These are phyloP conservation scores for Myotis brandtii DNA, from an alignment of 2,113 vertebrate species.

Conservation along the genomic window DNA sequence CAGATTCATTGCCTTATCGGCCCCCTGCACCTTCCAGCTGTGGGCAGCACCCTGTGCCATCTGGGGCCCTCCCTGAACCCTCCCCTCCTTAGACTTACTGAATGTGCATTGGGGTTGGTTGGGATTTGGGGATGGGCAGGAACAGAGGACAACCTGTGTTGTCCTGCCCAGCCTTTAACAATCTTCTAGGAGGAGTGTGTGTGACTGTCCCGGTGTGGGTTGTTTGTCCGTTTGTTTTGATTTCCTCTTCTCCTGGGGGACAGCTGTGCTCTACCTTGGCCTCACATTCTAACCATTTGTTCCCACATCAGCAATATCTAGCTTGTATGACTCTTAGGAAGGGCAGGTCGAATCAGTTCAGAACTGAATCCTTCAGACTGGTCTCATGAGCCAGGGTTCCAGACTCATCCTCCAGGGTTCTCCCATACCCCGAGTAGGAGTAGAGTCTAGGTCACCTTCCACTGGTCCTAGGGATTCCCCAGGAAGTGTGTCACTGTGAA, in stretches of 20 bases:
- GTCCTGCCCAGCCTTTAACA: background rate
- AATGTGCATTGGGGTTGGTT: conserved; percentile 42
- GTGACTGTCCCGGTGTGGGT: background rate
- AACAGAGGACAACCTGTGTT: background rate
- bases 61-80: background rate
- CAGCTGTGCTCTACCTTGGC: background rate
- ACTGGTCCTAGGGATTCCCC: background rate
- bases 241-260: background rate
- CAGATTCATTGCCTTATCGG: background rate
- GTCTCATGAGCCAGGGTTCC: background rate
- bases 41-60: background rate
- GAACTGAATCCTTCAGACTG: background rate
- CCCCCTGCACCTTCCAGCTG: background rate
- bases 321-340: background rate
- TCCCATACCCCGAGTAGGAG: background rate
- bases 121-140: background rate
- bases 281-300: background rate
- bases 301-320: background rate
- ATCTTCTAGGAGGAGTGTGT: background rate
- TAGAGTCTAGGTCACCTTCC: background rate
- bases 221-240: background rate
- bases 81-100: conserved; percentile 28
- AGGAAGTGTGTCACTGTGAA: background rate
- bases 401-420: background rate
- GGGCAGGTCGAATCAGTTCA: background rate